These are phyloP conservation scores for Adineta ricciae DNA, from an alignment of 2,888 invertebrate genomes.

Conservation along the genomic window DNA sequence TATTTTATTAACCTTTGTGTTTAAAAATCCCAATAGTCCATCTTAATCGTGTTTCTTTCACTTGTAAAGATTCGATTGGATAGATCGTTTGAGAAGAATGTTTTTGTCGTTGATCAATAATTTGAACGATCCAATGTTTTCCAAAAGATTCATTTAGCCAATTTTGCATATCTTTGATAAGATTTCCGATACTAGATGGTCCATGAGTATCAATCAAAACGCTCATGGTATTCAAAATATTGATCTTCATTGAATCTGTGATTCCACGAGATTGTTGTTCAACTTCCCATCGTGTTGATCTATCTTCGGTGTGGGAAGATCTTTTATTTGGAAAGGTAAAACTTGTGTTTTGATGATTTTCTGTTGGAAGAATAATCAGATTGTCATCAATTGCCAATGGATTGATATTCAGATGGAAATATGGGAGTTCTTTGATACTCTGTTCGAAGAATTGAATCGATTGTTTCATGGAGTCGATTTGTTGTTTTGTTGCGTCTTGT, in stretches of 20 bases:
- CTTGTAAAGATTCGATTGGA: too few relatives aligned
- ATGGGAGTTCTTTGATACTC: neutral
- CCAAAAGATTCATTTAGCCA: neutral
- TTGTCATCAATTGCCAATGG: neutral
- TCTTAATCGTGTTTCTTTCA: too few relatives aligned
- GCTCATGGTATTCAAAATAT: neutral
- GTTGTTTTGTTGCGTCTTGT: neutral
- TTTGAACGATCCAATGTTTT: neutral
- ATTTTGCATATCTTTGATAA: neutral
- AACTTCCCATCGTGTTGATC: neutral
- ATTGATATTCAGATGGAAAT: neutral
- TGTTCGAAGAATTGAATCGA: neutral
- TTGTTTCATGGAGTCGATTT: neutral
- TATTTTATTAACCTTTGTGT: too few relatives aligned
- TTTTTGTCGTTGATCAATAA: neutral
- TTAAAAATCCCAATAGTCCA: too few relatives aligned
- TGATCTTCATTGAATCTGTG: neutral
- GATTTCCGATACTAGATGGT: neutral
- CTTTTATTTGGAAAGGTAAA: neutral
- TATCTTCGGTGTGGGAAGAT: neutral
- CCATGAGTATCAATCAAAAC: neutral
- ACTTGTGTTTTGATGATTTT: too few relatives aligned
- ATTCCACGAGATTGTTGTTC: neutral
- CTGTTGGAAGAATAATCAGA: neutral
- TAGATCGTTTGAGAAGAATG: neutral